Conservation (phyloP, 2,888 invertebrate species). For the Lasioglossum pauxillum region DNA sequence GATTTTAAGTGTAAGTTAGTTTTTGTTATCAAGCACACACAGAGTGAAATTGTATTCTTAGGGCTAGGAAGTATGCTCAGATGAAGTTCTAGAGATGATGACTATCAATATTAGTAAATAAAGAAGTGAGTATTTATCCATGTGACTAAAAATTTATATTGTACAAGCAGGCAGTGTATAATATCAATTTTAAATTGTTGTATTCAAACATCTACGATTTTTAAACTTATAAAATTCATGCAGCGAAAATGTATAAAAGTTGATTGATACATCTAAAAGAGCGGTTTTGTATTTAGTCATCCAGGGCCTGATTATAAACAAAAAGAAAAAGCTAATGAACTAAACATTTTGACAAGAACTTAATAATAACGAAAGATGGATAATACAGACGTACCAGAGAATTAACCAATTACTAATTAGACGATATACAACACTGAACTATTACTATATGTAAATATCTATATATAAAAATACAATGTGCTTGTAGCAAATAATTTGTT, state of each 20-base stretch:
- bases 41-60: conserved; percentile 66
- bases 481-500: conserved; percentile 48
- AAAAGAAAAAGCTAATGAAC: background rate
- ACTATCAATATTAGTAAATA: conserved; percentile 29
- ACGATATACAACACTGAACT: conserved; percentile 42
- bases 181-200: conserved; percentile 35
- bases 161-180: conserved; percentile 15
- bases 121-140: background rate
- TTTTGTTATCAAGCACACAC: conserved; percentile 57
- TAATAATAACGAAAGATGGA: conserved; percentile 47
- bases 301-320: conserved; percentile 8
- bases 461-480: conserved; percentile 57
- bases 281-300: conserved; percentile 35
- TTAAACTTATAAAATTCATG: conserved; percentile 19
- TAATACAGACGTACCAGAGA: conserved; percentile 53
- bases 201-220: conserved; percentile 30
- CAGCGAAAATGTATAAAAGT: conserved; percentile 33
- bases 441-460: conserved; percentile 45
- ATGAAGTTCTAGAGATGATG: conserved; percentile 49
- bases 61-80: conserved; percentile 53
- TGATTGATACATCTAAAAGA: conserved; percentile 28
- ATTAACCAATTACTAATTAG: conserved; percentile 32
- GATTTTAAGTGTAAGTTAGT: conserved; percentile 51
- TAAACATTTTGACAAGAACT: conserved; percentile 22
- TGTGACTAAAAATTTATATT: conserved; percentile 8